Evolutionary conservation across 2,797 vertebrate species (phyloP).

Genomic region (Hyperoplus lanceolatus): DNA sequence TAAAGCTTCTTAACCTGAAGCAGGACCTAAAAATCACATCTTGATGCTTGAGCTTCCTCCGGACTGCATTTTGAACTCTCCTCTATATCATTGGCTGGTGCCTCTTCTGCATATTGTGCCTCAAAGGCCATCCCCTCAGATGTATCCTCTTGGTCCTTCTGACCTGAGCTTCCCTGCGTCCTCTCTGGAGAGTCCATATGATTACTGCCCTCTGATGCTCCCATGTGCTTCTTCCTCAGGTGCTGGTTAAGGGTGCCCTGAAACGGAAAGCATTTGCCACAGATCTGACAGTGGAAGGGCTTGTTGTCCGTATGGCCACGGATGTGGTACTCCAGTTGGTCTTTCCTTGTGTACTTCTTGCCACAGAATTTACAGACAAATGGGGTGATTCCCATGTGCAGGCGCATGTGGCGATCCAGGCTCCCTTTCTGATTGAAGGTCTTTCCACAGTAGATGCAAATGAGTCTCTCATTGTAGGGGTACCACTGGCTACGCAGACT

Average conservation of each 20-base stretch:
- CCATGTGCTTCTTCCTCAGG: conserved; percentile 98
- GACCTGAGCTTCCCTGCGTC: conserved; percentile 88
- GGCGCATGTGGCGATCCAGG: conserved; percentile 97
- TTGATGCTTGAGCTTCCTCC: conserved; percentile 82
- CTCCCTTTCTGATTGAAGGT: conserved; percentile 99
- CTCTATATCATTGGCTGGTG: conserved; percentile 78
- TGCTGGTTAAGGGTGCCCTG: conserved; percentile 99
- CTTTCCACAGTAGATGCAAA: conserved; percentile 99
- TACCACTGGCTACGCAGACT: conserved; percentile 95
- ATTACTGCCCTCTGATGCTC: conserved; percentile 88
- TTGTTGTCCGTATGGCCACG: conserved; percentile 99
- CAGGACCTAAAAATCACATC: conserved; percentile 85
- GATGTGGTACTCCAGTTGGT: conserved; percentile 99
- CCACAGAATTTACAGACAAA: conserved; percentile 99
- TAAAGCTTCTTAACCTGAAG: conserved; percentile 85
- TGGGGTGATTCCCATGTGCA: conserved; percentile 99
- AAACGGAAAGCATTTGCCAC: conserved; percentile 99
- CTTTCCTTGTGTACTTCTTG: conserved; percentile 99
- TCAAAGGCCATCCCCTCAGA: conserved; percentile 91
- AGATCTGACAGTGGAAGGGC: conserved; percentile 98
- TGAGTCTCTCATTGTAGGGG: conserved; percentile 94
- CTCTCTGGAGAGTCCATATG: conserved; percentile 93
- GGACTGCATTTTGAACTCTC: conserved; percentile 86
- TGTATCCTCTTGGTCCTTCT: conserved; percentile 89
- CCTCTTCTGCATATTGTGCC: conserved; percentile 84